Evolutionary conservation across 2,113 vertebrate species (phyloP), one percentile per base, ranked within the genome.

Genomic region (Scomber colias): DNA sequence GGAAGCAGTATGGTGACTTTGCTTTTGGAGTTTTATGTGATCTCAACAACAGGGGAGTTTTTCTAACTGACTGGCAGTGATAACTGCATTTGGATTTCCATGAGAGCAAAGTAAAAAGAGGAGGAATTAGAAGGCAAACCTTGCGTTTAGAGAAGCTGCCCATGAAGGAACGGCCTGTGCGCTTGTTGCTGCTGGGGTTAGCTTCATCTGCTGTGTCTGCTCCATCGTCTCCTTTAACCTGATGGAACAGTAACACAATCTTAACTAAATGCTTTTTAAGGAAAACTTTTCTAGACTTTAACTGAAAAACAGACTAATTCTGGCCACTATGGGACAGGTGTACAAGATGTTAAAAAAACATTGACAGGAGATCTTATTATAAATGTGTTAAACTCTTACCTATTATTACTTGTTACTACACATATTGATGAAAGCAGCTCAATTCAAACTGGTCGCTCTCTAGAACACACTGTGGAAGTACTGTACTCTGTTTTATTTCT

Each of bases 91-190:
- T 3, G 13, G 3, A 10, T 60, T 60, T 35, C 15, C 27, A 11
- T 61, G 19, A 17, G 8, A 17, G 59, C 11, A 45, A 4, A 77
- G 8, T 17, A 14, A 24, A 21, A 46, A 46, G 13, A 17, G 5
- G 51, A 40, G 19, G 6, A 56, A 8, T 9, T 1, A 40, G 0
- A 6, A 19, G 19, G 3, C 89, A 46, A 44, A 98, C 97, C 96
- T 99, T 99, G 85, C 95, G 96, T 82, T 96, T 99, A 56, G 98
- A 98, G 79, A 99, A 97, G 73, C 95, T 97, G 46, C 96, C 96
- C 87, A 96, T 94, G 67, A 97, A 93, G 0, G 95, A 96, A 13
- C 95, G 89, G 69, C 93, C 89, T 0, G 92, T 91, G 1, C 95
- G 94, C 55, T 97, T 97, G 91, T 92, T 94, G 63, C 82, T 87